Evolutionary conservation across 2,113 vertebrate species (phyloP).

Genomic region (Vimba vimba): DNA sequence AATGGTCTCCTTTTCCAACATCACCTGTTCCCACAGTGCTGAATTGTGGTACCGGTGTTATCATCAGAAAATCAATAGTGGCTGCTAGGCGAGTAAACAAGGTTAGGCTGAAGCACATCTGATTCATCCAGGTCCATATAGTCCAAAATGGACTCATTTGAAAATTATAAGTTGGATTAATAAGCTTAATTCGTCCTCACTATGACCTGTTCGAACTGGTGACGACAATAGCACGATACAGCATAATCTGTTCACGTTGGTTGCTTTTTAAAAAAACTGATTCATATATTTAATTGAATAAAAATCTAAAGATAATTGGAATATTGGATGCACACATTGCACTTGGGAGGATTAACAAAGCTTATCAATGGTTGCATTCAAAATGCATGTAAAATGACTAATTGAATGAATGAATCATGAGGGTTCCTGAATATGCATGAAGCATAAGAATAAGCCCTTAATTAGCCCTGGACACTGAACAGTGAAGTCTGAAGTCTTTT

Average conservation of each 20-base stretch:
- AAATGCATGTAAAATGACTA: slow-evolving; percentile 26
- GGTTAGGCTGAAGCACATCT: neutral
- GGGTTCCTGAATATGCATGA: slow-evolving; percentile 31
- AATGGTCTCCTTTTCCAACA: slow-evolving; percentile 5
- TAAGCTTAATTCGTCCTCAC: neutral
- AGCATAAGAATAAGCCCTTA: slow-evolving; percentile 9
- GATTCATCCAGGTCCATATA: slow-evolving; percentile 7
- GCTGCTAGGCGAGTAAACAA: slow-evolving; percentile 34
- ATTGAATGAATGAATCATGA: slow-evolving; percentile 40
- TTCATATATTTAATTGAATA: slow-evolving; percentile 26
- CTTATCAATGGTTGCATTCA: slow-evolving; percentile 13
- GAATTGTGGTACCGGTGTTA: neutral
- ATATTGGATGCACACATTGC: neutral
- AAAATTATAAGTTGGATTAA: slow-evolving; percentile 7
- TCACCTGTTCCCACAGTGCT: neutral
- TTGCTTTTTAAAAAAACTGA: neutral
- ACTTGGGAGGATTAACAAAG: slow-evolving; percentile 7
- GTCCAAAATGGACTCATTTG: neutral
- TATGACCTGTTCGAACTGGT: neutral
- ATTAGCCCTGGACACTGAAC: slow-evolving; percentile 18
- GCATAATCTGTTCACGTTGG: neutral
- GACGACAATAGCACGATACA: neutral
- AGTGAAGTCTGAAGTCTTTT: slow-evolving; percentile 19
- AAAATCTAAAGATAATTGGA: slow-evolving; percentile 19
- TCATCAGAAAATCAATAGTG: slow-evolving; percentile 46